Conservation (phyloP, 2,888 invertebrate genomes). For the Diaperis boleti region DNA sequence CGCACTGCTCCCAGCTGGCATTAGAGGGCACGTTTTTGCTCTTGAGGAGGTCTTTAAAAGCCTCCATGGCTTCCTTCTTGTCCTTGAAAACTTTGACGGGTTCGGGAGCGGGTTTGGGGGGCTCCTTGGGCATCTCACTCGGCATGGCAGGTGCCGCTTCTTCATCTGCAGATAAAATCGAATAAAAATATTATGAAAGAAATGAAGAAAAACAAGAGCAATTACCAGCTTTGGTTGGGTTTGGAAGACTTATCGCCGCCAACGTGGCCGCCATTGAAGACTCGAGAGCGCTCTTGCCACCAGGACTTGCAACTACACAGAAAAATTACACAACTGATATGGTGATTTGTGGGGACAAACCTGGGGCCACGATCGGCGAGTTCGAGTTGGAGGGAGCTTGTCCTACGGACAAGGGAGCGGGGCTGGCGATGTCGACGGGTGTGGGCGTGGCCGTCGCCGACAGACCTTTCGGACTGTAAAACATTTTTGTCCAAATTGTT, state of each 20-base stretch:
- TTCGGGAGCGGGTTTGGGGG: constrained; percentile 68
- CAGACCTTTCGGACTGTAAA: constrained; percentile 52
- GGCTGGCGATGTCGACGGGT: constrained; percentile 59
- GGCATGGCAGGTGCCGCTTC: constrained; percentile 57
- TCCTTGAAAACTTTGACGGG: constrained; percentile 82
- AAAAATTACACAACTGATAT: no score
- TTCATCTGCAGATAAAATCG: no score
- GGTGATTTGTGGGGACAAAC: constrained; percentile 46
- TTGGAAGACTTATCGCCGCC: constrained; percentile 85
- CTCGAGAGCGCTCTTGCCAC: constrained; percentile 81
- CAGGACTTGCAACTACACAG: constrained; percentile 59
- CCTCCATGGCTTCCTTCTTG: constrained; percentile 97
- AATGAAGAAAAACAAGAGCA: no score
- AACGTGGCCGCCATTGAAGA: constrained; percentile 96
- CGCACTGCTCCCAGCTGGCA: constrained; percentile 97
- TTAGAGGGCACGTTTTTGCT: constrained; percentile 96
- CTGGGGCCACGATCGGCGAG: constrained; percentile 56
- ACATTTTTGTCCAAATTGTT: no score
- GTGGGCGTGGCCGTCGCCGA: constrained; percentile 60
- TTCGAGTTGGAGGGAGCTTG: constrained; percentile 48
- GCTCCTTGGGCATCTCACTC: constrained; percentile 56
- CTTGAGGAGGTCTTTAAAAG: constrained; percentile 93
- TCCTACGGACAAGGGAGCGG: constrained; percentile 48
- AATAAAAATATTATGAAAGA: no score
- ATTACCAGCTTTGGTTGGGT: constrained; percentile 68